Conservation (phyloP, 2,888 invertebrate species). For the Quadriops clusia region DNA sequence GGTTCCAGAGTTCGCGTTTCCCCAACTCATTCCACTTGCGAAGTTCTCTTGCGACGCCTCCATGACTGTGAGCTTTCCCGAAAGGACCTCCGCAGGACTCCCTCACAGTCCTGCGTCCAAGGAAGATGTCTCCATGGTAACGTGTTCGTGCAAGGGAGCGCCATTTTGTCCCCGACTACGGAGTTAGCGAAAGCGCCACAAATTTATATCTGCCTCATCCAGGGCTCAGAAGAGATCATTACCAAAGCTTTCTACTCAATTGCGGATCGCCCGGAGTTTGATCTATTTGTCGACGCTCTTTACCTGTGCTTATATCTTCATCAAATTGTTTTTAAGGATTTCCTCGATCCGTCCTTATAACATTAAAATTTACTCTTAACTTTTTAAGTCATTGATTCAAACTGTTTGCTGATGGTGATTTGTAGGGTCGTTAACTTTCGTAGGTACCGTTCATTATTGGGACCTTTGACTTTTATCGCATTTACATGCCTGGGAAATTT, state of each 20-base stretch:
- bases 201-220: slow-evolving; percentile 42
- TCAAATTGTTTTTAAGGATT: slow-evolving; percentile 20
- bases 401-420: too few relatives aligned
- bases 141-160: slow-evolving; percentile 26
- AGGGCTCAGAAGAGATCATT: slow-evolving; percentile 41
- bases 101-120: slow-evolving; percentile 25
- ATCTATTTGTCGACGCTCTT: slow-evolving; percentile 37
- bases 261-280: slow-evolving; percentile 39
- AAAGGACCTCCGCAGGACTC: slow-evolving; percentile 22
- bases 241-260: slow-evolving; percentile 42
- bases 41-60: slow-evolving; percentile 26
- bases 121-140: slow-evolving; percentile 36
- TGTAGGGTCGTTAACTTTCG: too few relatives aligned
- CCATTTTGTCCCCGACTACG: slow-evolving; percentile 33
- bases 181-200: slow-evolving; percentile 39
- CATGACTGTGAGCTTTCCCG: slow-evolving; percentile 22
- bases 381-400: too few relatives aligned
- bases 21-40: slow-evolving; percentile 22
- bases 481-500: too few relatives aligned
- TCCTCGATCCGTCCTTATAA: too few relatives aligned
- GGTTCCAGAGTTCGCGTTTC: slow-evolving; percentile 28
- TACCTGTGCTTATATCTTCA: slow-evolving; percentile 21
- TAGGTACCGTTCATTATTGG: too few relatives aligned
- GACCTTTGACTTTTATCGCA: too few relatives aligned
- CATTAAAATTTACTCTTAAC: too few relatives aligned